phyloP scores from a whole-genome alignment of 1,140 invertebrate species.

The Drosophila teissieri region DNA sequence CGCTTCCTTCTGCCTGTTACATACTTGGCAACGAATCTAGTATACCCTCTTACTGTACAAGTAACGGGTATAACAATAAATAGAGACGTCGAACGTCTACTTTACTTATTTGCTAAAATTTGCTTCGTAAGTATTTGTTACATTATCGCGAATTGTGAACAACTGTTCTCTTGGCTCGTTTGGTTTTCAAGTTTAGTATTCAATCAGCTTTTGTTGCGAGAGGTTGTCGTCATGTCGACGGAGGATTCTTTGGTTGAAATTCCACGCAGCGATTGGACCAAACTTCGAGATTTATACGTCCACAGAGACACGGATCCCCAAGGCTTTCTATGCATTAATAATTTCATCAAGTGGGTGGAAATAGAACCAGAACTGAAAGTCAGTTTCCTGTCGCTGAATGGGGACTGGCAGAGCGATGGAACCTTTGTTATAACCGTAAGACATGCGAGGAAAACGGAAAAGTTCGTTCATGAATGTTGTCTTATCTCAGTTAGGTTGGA shows the following conservation, averaged over 20 bases:
- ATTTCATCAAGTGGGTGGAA: conserved; percentile 58
- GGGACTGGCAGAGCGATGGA: conserved; percentile 59
- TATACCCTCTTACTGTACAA: too few relatives aligned
- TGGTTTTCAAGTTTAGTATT: conserved; percentile 5
- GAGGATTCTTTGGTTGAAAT: conserved; percentile 62
- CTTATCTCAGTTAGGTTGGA: conserved; percentile 16
- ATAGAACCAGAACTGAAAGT: conserved; percentile 42
- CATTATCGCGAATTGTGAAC: too few relatives aligned
- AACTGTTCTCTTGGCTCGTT: not conserved
- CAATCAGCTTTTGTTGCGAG: not conserved
- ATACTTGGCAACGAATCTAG: too few relatives aligned
- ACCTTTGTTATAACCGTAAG: conserved; percentile 57
- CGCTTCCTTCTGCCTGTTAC: too few relatives aligned
- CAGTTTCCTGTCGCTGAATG: conserved; percentile 58
- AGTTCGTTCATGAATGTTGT: not conserved
- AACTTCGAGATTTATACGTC: conserved; percentile 52
- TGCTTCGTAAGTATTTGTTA: too few relatives aligned
- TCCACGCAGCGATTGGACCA: conserved; percentile 48
- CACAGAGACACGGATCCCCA: conserved; percentile 25
- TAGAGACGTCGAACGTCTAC: too few relatives aligned
- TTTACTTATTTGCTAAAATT: too few relatives aligned
- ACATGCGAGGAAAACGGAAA: not conserved
- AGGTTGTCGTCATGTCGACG: conserved; percentile 32
- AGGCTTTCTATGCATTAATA: conserved; percentile 51
- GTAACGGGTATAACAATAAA: too few relatives aligned